Base-by-base conservation (phyloP, 2,888 invertebrate species). In the Cephus runcator region DNA sequence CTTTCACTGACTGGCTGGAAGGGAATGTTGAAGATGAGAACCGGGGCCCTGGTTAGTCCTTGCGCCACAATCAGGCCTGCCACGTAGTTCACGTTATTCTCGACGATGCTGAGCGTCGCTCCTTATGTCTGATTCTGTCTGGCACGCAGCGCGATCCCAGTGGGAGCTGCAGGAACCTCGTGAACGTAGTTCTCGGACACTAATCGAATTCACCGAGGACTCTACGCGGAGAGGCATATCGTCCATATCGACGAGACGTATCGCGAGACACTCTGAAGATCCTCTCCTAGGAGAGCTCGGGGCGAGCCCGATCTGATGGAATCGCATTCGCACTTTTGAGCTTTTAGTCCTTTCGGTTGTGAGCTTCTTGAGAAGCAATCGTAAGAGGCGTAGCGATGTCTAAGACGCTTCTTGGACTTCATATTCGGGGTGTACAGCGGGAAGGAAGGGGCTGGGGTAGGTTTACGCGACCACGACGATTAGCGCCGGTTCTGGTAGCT, bases 401-500 rank as follows among this genome's bases (percentile, higher is more conserved):
- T 75, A 80, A 82, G 78, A 83, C 80, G 83, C 83, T 86, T 79
- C 71, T 79, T 83, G 82, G 81, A 79, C 82, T 82, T 81, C 81
- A 69, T 79, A 78, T 82, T 83, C 79, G 78, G 79, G 80, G 83
- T 82, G 82, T 80, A 78, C 82, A 76, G n/a, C 34, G 71, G 71
- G 71, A 71, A 71, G 71, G 78, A 81, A 81, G 76, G 81, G 78
- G 81, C 79, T 77, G 69, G 73, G 76, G 56, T 33, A 34, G 69
- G 73, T 69, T 76, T 69, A 73, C 74, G 12, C 74, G 15, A 69
- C 69, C 69, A 34, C n/a, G 35, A 71, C 4, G 84, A 85, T 89
- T 91, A 91, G 86, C 91, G 91, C 80, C 91, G 91, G 79, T 87
- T 90, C 77, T 89, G 88, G 78, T 90, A 91, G 76, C 85, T 88